Base-by-base conservation (phyloP, 2,113 vertebrate genomes). In the Sebastes schlegelii region DNA sequence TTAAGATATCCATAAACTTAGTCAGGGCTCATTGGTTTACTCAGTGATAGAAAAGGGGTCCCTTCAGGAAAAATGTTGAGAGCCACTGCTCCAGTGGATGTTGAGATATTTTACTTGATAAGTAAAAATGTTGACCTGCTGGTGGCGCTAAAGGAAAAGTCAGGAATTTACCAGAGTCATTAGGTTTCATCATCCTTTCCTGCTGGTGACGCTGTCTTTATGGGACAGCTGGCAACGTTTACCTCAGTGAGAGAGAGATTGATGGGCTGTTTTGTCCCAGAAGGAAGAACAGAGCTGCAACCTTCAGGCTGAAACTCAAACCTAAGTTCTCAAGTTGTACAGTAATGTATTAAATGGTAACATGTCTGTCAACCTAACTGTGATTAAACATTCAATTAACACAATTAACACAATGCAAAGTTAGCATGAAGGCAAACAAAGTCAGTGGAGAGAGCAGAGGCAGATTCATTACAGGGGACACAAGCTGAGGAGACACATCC, bases 211-310 rank as follows among this genome's bases (percentile, higher is more conserved):
- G 65, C 11, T 51, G 21, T 80, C 72, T 91, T 85, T 80, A 87
- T 26, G 64, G 75, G 75, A 74, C 91, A 91, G 86, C 89, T 92
- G 91, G 89, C 84, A 89, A 51, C 79, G 7, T 86, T 92, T 91
- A 88, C 23, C 42, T 21, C 26, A 2, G 19, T 8, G 51, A 40
- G 82, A 74, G 46, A 12, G 78, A 43, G 45, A 60, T 55, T 70
- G 84, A 68, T 2, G 2, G 17, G 57, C 43, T 42, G 77, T 21
- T 57, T 3, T 14, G 23, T 8, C 65, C 46, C 60, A 11, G 57
- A 61, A 23, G 57, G 10, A 34, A 42, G 55, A 55, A 51, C 40
- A 14, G 43, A 69, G 48, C 75, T 34, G 46, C 13, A 73, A 26
- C 46, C 40, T 49, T 40, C 9, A 61, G 74, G 60, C 21, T 12